phyloP scores from a whole-genome alignment of 2,888 invertebrate species.

The Chorisops tibialis region DNA sequence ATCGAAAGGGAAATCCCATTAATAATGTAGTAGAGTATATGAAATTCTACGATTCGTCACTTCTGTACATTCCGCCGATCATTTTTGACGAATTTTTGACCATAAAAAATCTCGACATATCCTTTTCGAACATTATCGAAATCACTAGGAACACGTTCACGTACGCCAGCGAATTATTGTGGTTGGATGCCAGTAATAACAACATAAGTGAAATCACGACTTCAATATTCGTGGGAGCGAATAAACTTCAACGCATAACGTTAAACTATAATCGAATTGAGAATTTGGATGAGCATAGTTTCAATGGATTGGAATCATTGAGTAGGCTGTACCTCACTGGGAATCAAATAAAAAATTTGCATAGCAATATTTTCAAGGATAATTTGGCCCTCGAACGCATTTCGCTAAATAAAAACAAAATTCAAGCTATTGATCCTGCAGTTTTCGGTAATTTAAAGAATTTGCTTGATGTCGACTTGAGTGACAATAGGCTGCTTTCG shows the following conservation, averaged over 20 bases:
- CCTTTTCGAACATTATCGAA: slow-evolving; percentile 5
- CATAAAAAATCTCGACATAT: not conserved
- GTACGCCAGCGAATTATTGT: not conserved
- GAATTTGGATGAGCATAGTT: slow-evolving; percentile 4
- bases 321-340: not conserved
- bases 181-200: slow-evolving; percentile 2
- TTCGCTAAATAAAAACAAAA: slow-evolving; percentile 43
- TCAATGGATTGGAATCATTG: not conserved
- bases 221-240: slow-evolving; percentile 6
- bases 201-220: not conserved
- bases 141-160: slow-evolving; percentile 1
- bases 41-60: slow-evolving; percentile 13
- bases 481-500: slow-evolving; percentile 41
- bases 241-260: not conserved
- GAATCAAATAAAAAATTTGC: slow-evolving; percentile 42
- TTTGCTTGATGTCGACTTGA: slow-evolving; percentile 46
- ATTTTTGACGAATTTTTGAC: not conserved
- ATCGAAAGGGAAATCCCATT: not conserved
- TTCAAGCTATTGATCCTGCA: slow-evolving; percentile 44
- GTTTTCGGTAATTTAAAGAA: slow-evolving; percentile 45
- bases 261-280: not conserved
- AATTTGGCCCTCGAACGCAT: slow-evolving; percentile 45
- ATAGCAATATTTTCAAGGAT: slow-evolving; percentile 45
- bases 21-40: not conserved
- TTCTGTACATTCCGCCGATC: slow-evolving; percentile 7